phyloP scores from a whole-genome alignment of 2,888 invertebrate species.

The Aricia artaxerxes region DNA sequence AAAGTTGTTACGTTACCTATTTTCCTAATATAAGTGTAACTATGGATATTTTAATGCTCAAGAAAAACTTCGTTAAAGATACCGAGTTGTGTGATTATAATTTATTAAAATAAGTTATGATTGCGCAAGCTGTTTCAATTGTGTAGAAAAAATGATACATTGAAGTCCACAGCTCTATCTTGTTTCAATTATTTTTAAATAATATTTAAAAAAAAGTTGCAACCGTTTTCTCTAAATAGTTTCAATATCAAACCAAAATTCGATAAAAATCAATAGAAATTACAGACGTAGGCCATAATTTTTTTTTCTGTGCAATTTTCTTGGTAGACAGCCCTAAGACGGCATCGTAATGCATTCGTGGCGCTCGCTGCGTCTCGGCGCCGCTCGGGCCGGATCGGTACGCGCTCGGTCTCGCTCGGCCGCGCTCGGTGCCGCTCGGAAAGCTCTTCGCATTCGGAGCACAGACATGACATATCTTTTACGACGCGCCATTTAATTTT shows the following conservation, averaged over 20 bases:
- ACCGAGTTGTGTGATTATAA: no score
- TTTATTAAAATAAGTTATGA: no score
- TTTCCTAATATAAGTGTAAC: background rate
- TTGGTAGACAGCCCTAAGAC: conserved; percentile 61
- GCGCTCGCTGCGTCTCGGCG: conserved; percentile 73
- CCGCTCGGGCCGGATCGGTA: conserved; percentile 78
- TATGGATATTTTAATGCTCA: no score
- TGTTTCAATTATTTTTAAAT: no score
- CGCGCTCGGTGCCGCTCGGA: conserved; percentile 69
- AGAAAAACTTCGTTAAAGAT: no score
- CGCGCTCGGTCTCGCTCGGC: conserved; percentile 68
- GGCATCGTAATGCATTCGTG: conserved; percentile 75
- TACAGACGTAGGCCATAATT: background rate
- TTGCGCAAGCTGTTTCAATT: no score
- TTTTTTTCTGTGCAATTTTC: conserved; percentile 46
- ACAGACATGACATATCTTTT: conserved; percentile 69
- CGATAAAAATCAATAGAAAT: background rate
- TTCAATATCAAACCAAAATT: background rate
- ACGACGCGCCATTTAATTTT: conserved; percentile 44
- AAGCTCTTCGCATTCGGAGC: conserved; percentile 74
- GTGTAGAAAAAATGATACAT: no score
- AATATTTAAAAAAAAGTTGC: no score
- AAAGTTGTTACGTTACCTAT: background rate
- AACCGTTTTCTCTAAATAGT: no score
- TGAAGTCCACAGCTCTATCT: no score